Evolutionary conservation across 2,797 vertebrate genomes (phyloP).

Genomic region (Cercopithecus neglectus): DNA sequence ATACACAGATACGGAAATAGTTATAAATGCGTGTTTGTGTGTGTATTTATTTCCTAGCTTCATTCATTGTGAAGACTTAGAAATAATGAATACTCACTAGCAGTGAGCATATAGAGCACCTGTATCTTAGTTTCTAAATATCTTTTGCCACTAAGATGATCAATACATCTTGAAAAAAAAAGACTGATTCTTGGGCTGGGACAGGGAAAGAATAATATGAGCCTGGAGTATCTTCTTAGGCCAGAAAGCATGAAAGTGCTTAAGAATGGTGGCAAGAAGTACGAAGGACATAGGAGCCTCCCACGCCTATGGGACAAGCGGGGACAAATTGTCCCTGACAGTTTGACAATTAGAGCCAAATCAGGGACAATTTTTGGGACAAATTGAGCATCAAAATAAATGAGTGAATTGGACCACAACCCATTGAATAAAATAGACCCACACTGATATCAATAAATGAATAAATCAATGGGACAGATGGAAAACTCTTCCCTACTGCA

Average conservation of each 20-base stretch:
- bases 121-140: background rate
- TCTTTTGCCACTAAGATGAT: background rate
- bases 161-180: background rate
- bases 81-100: background rate
- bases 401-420: background rate
- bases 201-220: background rate
- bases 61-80: slow-evolving; percentile 12
- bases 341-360: background rate
- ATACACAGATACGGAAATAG: background rate
- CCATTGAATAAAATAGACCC: background rate
- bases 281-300: background rate
- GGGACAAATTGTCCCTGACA: background rate
- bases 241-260: background rate
- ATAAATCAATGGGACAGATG: background rate
- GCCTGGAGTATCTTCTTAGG: background rate
- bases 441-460: background rate
- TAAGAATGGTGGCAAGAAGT: background rate
- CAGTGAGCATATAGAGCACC: background rate
- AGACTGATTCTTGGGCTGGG: background rate
- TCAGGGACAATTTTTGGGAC: background rate
- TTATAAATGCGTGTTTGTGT: background rate
- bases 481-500: background rate
- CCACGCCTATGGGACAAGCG: background rate
- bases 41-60: background rate
- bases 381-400: slow-evolving; percentile 6